Percentiles rank a stretch among this genome's conserved stretches.
Evolutionary conservation across 2,888 invertebrate genomes (phyloP).

Genomic region (Eupeodes latifasciatus): DNA sequence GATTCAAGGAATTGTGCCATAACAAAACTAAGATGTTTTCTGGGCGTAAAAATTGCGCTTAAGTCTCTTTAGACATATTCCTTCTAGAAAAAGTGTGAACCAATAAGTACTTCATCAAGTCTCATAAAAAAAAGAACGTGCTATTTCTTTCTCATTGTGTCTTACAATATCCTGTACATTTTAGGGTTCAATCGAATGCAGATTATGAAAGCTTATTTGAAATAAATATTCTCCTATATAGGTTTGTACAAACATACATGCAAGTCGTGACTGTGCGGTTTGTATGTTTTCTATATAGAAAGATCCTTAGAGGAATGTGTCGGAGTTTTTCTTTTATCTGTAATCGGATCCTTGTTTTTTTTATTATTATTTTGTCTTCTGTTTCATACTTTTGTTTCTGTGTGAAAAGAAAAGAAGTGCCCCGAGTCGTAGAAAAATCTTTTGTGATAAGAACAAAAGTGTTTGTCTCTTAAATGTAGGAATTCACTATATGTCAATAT

Average conservation of each 20-base stretch:
- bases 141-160: too few species aligned
- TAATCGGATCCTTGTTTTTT: constrained; percentile 33
- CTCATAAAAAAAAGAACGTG: too few species aligned
- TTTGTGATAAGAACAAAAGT: constrained; percentile 15
- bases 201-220: constrained; percentile 55
- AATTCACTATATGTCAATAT: constrained; percentile 31
- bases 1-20: too few species aligned
- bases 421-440: neutral
- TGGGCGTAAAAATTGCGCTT: too few species aligned
- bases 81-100: too few species aligned
- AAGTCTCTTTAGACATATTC: too few species aligned
- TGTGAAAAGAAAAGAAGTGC: neutral
- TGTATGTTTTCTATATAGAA: constrained; percentile 19
- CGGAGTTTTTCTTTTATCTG: constrained; percentile 39
- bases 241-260: too few species aligned
- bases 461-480: constrained; percentile 9
- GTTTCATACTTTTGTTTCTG: neutral
- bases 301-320: constrained; percentile 50
- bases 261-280: neutral
- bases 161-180: neutral
- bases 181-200: neutral
- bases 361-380: neutral
- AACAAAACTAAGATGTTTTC: too few species aligned
- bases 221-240: constrained; percentile 22
- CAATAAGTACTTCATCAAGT: too few species aligned